Conservation (phyloP, 2,888 invertebrate species). For the Oligia strigilis region DNA sequence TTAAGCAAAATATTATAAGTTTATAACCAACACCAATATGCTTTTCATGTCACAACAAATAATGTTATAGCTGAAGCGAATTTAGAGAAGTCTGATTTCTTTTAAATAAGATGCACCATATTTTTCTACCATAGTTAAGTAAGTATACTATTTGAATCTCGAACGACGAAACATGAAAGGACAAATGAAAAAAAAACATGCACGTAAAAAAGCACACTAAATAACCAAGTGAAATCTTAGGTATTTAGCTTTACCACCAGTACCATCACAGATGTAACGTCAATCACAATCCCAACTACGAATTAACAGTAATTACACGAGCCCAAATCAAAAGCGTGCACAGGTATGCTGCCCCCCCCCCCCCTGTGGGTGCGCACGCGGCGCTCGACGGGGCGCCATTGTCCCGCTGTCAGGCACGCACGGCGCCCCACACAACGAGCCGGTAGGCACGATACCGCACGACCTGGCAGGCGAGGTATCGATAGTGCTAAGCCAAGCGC, state of each 20-base stretch:
- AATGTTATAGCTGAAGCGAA: not conserved
- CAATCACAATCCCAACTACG: constrained; percentile 26
- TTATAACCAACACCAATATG: not conserved
- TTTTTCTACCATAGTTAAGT: no score
- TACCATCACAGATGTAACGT: constrained; percentile 3
- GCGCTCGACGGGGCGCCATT: constrained; percentile 83
- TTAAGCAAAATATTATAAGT: not conserved
- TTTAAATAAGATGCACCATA: no score
- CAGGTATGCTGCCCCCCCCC: constrained; percentile 44
- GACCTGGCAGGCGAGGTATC: constrained; percentile 34
- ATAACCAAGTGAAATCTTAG: not conserved
- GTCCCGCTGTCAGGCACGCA: constrained; percentile 82
- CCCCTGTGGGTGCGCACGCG: constrained; percentile 62
- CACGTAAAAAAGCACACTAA: not conserved
- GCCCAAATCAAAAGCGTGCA: constrained; percentile 37
- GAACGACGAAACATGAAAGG: not conserved
- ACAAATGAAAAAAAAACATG: no score
- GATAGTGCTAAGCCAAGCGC: constrained; percentile 27
- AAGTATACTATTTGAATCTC: not conserved
- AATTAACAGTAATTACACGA: constrained; percentile 58
- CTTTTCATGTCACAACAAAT: not conserved
- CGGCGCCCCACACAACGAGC: constrained; percentile 81
- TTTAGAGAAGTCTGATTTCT: no score
- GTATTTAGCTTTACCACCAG: not conserved
- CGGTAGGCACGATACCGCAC: not conserved